These are phyloP conservation scores for Cydia splendana DNA, from an alignment of 1,140 invertebrate species.

Conservation along the genomic window DNA sequence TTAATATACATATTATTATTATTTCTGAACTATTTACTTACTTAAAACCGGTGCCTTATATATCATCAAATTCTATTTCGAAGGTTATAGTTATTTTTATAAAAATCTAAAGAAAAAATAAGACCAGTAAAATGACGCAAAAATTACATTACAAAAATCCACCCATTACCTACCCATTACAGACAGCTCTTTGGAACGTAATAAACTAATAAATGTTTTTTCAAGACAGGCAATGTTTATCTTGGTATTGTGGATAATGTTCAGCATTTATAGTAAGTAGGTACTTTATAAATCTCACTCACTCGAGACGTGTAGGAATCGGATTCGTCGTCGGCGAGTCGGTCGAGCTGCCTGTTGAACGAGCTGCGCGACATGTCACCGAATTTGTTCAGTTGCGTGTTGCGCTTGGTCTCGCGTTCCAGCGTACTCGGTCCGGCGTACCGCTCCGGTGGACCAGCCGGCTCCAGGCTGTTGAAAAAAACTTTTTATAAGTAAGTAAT, in stretches of 20 bases:
- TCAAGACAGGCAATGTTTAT: too few species aligned
- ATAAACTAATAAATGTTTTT: too few species aligned
- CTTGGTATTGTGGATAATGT: neutral
- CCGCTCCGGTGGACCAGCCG: conserved; percentile 64
- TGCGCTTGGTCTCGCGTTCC: conserved; percentile 81
- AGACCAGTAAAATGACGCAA: too few species aligned
- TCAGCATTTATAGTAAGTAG: neutral
- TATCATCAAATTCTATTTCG: too few species aligned
- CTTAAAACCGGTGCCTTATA: too few species aligned
- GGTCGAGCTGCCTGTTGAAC: conserved; percentile 72
- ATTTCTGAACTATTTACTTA: too few species aligned
- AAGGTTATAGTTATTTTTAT: too few species aligned
- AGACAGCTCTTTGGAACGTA: too few species aligned
- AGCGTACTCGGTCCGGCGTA: conserved; percentile 61
- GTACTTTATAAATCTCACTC: conserved; percentile 41
- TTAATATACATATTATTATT: too few species aligned
- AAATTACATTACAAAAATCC: too few species aligned
- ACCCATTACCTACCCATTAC: too few species aligned
- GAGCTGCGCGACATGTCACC: conserved; percentile 70
- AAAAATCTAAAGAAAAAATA: too few species aligned
- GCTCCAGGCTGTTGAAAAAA: conserved; percentile 51
- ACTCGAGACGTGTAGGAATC: conserved; percentile 68
- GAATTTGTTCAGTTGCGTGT: conserved; percentile 82
- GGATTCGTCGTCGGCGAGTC: conserved; percentile 68
- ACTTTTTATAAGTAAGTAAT: neutral